phyloP scores from a whole-genome alignment of 2,888 invertebrate species.

The Mimumesa dahlbomi region DNA sequence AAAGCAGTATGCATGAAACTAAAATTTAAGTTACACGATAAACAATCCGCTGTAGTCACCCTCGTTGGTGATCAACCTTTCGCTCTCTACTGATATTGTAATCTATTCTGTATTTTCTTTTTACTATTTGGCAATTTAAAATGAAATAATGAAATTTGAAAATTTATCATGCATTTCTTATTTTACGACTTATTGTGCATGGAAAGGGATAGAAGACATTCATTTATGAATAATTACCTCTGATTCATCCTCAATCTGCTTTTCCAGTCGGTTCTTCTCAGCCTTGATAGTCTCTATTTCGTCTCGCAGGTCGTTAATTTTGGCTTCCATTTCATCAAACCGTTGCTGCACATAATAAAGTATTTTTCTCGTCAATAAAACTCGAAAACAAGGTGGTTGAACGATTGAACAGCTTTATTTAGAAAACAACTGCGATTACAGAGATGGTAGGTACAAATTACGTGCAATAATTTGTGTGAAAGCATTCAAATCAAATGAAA shows the following conservation, averaged over 20 bases:
- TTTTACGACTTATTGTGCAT: too few relatives aligned
- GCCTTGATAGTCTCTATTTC: conserved; percentile 76
- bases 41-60: too few relatives aligned
- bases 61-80: too few relatives aligned
- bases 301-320: conserved; percentile 76
- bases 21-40: too few relatives aligned
- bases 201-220: too few relatives aligned
- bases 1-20: too few relatives aligned
- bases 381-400: conserved; percentile 50
- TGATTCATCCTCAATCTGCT: conserved; percentile 74
- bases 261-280: conserved; percentile 75
- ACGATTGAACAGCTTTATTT: conserved; percentile 64
- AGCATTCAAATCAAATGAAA: conserved; percentile 31
- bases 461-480: conserved; percentile 39
- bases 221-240: conserved; percentile 65
- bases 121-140: too few relatives aligned
- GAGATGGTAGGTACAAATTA: conserved; percentile 36
- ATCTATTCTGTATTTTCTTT: too few relatives aligned
- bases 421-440: conserved; percentile 62
- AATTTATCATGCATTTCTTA: too few relatives aligned
- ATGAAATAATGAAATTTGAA: too few relatives aligned
- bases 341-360: conserved; percentile 77
- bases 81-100: too few relatives aligned
- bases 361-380: conserved; percentile 69
- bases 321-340: conserved; percentile 79